Base-by-base conservation (phyloP, 2,797 vertebrate species). In the Amblyopsis hoosieri region DNA sequence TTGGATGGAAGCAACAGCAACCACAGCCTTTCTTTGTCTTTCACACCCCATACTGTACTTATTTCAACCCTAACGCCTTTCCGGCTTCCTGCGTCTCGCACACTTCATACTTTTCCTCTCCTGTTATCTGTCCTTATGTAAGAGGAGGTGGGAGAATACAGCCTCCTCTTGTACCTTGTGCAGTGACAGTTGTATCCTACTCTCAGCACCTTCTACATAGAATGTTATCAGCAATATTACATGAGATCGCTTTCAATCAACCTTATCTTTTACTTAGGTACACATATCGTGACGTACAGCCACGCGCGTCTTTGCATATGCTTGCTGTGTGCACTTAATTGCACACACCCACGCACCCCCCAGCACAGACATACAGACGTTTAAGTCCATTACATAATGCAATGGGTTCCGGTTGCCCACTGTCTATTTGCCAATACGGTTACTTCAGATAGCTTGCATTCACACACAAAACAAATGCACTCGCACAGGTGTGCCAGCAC, bases 221-320 rank as follows among this genome's bases (percentile, higher is more conserved):
- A 57, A 83, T 86, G 83, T 78, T 77, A 86, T 82, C 79, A 63
- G 77, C 75, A 75, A 79, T 81, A 76, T 92, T 92, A 87, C 80
- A 82, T 91, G 91, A 92, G 79, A 87, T 85, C 75, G 74, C 37
- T 73, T 56, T 73, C 66, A 12, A 62, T 73, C 69, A 78, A 69
- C 64, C 60, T 54, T 45, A 64, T 73, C 76, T 84, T 64, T 12
- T 67, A 71, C 54, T 51, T 17, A 5, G 60, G 65, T 6, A 59
- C 46, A 59, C 58, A 51, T 48, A 52, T 31, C 12, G 4, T 56
- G 54, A 11, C 37, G 31, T 54, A 29, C 53, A 13, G 37, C 37
- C 54, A 50, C 31, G 13, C 45, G 5, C 45, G 45, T 31, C 12
- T 10, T 6, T 33, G 51, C 60, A 29, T 12, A 62, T 54, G 42